Percentiles rank a stretch among this genome's conserved stretches.
Evolutionary conservation across 2,888 invertebrate species (phyloP).

Genomic region (Geophilus truncorum): DNA sequence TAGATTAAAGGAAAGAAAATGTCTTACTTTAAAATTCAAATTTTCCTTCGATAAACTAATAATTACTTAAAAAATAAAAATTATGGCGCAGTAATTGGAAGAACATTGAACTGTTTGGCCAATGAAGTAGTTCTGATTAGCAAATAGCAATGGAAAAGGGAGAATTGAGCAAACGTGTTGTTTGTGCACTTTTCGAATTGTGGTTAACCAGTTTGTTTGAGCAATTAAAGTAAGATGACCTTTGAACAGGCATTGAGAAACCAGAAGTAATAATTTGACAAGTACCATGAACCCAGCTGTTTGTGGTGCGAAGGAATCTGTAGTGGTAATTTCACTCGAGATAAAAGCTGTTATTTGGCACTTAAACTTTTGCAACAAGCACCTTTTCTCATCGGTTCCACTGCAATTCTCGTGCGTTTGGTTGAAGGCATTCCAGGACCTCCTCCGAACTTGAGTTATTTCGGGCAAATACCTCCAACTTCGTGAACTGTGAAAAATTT

Average conservation of each 20-base stretch:
- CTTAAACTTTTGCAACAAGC: not conserved
- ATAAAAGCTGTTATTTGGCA: not conserved
- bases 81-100: not conserved
- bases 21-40: too few species aligned
- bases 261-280: conserved; percentile 4
- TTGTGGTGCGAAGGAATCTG: conserved; percentile 2
- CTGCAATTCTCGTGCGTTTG: not conserved
- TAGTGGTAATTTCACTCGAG: not conserved
- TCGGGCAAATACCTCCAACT: not conserved
- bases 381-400: not conserved
- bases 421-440: not conserved
- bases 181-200: not conserved
- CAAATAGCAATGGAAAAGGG: too few species aligned
- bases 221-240: not conserved
- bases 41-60: too few species aligned
- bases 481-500: not conserved
- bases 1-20: too few species aligned
- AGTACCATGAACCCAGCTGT: not conserved
- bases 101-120: not conserved
- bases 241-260: not conserved
- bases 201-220: not conserved
- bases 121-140: not conserved
- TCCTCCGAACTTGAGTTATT: not conserved
- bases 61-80: too few species aligned
- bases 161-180: not conserved